Base-by-base conservation (phyloP, 2,113 vertebrate species). In the Turdus rufiventris region DNA sequence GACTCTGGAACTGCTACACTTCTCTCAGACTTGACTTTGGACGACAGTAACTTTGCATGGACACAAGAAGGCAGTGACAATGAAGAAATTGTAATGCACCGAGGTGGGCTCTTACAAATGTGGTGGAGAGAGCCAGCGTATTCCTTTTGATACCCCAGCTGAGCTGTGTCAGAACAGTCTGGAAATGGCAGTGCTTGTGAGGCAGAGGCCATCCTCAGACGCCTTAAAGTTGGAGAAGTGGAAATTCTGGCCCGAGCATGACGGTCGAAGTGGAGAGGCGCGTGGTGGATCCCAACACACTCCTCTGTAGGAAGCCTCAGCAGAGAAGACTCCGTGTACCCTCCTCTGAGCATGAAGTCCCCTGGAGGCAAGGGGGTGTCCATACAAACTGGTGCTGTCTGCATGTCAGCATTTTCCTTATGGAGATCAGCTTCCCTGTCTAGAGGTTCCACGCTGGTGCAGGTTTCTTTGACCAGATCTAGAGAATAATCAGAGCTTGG, bases 161-260 rank as follows among this genome's bases (percentile, higher is more conserved):
- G 93, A 67, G 42, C 47, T 4, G 42, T 40, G 10, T 97, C 97
- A 75, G 54, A 80, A 61, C 74, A 73, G 14, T 97, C 96, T 36
- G 88, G 96, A 75, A 84, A 82, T 38, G 77, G 25, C 25, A 47
- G 29, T 3, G 77, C 58, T 24, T 96, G 93, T 18, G 92, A 95
- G 17, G 97, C 62, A 21, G 97, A 96, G 33, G 96, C 53, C n/a
- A 96, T 98, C 89, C 98, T 98, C 85, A 99, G 97, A 54, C 98
- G 97, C 79, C 98, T 98, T 81, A 99, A 68, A 14, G 98, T 99
- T 36, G 98, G 98, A 54, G 98, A 99, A 5, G 98, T 99, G 51
- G 98, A 99, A 96, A 99, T 99, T 67, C 98, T 98, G 28, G 96
- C 98, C 1, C 97, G 98, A 18, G 98, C 98, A 25, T 98, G 98